Conservation (phyloP, 92 coral and sea anemone species). For the Bergia puertoricense region DNA sequence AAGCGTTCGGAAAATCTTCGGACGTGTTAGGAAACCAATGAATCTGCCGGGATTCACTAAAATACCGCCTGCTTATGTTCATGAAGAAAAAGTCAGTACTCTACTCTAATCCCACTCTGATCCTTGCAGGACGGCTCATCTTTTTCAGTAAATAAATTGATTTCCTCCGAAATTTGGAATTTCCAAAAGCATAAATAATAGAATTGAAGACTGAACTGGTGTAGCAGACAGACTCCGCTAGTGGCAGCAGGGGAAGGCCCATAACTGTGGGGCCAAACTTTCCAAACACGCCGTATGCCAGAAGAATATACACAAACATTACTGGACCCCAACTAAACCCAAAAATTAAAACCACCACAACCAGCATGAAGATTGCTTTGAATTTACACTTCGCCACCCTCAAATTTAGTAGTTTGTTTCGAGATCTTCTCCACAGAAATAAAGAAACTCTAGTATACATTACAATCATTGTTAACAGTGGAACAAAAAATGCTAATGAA, state of each 20-base stretch:
- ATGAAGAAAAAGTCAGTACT: not conserved
- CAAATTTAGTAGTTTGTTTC: conserved; percentile 20
- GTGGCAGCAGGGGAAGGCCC: conserved; percentile 42
- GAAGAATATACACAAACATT: conserved; percentile 53
- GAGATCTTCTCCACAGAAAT: conserved; percentile 42
- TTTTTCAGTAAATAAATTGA: not conserved
- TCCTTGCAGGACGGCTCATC: not conserved
- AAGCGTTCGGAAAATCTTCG: no score
- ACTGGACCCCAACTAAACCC: conserved; percentile 78
- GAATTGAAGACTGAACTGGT: conserved; percentile 70
- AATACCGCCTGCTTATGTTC: no score
- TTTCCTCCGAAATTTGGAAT: conserved; percentile 58
- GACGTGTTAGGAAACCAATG: no score
- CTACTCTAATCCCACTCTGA: not conserved
- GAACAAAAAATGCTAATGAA: conserved; percentile 40
- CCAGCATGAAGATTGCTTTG: conserved; percentile 58
- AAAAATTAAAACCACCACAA: conserved; percentile 59
- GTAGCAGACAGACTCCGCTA: conserved; percentile 47
- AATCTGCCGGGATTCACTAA: no score
- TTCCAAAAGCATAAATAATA: conserved; percentile 69
- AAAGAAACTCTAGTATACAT: conserved; percentile 45
- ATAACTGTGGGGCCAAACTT: not conserved
- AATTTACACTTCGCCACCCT: conserved; percentile 50
- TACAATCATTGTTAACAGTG: conserved; percentile 43
- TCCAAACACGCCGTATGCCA: conserved; percentile 5